Evolutionary conservation across 2,113 vertebrate genomes (phyloP).

Genomic region (Brachirus orientalis): DNA sequence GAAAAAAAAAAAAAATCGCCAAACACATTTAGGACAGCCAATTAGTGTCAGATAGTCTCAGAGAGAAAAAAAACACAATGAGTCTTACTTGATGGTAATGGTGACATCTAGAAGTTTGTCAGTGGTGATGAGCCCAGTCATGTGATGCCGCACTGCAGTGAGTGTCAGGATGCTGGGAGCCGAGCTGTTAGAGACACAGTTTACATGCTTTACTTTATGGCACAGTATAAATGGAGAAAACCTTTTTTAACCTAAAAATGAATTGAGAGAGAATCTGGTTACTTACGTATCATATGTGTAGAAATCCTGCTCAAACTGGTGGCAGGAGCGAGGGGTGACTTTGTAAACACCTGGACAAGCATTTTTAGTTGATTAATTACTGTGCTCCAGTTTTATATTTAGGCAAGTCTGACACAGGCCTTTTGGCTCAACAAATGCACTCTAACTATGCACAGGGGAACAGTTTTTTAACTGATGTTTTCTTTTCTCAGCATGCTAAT

Average conservation of each 20-base stretch:
- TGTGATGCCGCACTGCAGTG: constrained; percentile 95
- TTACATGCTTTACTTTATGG: neutral
- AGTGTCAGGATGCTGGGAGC: constrained; percentile 94
- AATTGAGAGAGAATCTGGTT: neutral
- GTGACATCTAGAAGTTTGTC: constrained; percentile 96
- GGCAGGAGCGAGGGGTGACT: constrained; percentile 97
- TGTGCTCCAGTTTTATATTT: constrained; percentile 59
- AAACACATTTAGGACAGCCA: neutral
- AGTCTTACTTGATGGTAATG: constrained; percentile 92
- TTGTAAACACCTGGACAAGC: constrained; percentile 91
- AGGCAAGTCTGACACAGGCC: constrained; percentile 48
- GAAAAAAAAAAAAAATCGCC: too few relatives aligned
- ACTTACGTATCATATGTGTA: constrained; percentile 98
- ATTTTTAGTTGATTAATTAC: constrained; percentile 59
- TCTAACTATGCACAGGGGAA: constrained; percentile 26
- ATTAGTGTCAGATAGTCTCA: neutral
- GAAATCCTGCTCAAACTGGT: constrained; percentile 96
- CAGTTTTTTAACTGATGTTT: constrained; percentile 9
- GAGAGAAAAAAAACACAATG: neutral
- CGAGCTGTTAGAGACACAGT: constrained; percentile 82
- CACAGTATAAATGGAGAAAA: neutral
- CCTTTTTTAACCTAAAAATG: neutral
- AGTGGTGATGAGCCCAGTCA: constrained; percentile 92
- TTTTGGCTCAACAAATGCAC: constrained; percentile 29
- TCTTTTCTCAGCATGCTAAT: constrained; percentile 46